A percentile compares a stretch with the other conserved stretches of the same genome.
These are phyloP conservation scores for Morinoia aosen DNA, from an alignment of 2,888 invertebrate genomes.

Conservation along the genomic window DNA sequence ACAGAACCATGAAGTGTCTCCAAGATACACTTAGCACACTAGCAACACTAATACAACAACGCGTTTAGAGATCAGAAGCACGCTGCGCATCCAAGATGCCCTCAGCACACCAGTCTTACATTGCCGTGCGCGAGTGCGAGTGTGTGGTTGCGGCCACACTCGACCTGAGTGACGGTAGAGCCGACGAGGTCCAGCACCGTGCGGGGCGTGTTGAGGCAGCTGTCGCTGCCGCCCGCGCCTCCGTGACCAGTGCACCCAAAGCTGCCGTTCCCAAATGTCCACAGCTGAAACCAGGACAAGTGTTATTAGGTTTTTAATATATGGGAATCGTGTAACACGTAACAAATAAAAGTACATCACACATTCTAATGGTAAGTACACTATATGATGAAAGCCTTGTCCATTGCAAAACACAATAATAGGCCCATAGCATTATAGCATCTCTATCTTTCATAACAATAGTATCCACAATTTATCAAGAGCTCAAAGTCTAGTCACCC, in stretches of 20 bases:
- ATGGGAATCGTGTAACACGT: background rate
- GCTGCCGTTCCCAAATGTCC: conserved; percentile 65
- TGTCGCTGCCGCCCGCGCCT: background rate
- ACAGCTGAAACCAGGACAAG: conserved; percentile 55
- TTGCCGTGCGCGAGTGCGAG: conserved; percentile 61
- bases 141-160: conserved; percentile 65
- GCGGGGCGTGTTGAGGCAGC: conserved; percentile 54
- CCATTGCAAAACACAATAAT: too few relatives aligned
- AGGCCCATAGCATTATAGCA: too few relatives aligned
- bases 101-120: conserved; percentile 26
- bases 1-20: too few relatives aligned
- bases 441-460: too few relatives aligned
- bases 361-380: too few relatives aligned
- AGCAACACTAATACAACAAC: too few relatives aligned
- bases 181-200: conserved; percentile 65
- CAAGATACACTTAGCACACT: too few relatives aligned
- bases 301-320: background rate
- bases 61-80: too few relatives aligned
- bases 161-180: conserved; percentile 63
- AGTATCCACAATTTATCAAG: too few relatives aligned
- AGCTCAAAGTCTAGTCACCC: too few relatives aligned
- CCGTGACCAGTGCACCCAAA: conserved; percentile 67
- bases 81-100: too few relatives aligned
- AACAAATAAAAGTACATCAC: background rate
- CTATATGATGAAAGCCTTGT: too few relatives aligned